Evolutionary conservation across 30 jellyfish, hydroid and myxozoan genomes (phyloP), one percentile per base, ranked within the genome.

Genomic region (Chrysaora quinquecirrha): DNA sequence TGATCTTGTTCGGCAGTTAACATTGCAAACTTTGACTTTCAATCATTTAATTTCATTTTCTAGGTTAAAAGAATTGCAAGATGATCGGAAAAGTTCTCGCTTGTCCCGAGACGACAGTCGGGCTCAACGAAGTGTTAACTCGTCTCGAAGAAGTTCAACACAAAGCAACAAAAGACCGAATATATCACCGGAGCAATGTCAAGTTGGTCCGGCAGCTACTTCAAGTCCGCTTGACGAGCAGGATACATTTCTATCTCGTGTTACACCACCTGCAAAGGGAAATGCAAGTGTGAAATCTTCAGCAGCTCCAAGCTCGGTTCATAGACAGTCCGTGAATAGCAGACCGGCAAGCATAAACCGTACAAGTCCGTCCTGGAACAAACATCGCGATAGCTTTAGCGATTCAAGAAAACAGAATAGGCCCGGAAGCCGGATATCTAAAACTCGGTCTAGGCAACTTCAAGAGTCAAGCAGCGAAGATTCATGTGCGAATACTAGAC

Each of bases 381-480:
- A 12, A 20, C 68, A 52, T 19, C 68, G 68, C 6, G 68, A 52
- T 19, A 52, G 68, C 25, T 52, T 3, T 19, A 52, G 29, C 29
- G 68, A 52, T 52, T 2, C 6, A 20, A 9, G 68, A 4, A 52
- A 52, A 19, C 24, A 20, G 24, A 52, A 25, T 52, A 82, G 61
- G 73, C 73, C 92, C 19, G 92, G 92, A 23, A 82, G 92, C 48
- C 92, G 92, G 32, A 47, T 82, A 3, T 68, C 92, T 33, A 82
- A 70, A 49, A 20, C 80, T 3, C 49, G 75, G 67, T 56, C 85
- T 14, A 52, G 65, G 52, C 79, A 50, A 12, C 23, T 34, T 31
- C 62, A 34, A 12, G 56, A 38, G n/a, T 82, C 92, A 2, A 46
- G 85, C 6, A 82, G 92, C 58, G 92, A 70, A 38, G 92, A 82